These are phyloP conservation scores for Leptestheria dahalacensis DNA, from an alignment of 1,140 invertebrate species.

Conservation along the genomic window DNA sequence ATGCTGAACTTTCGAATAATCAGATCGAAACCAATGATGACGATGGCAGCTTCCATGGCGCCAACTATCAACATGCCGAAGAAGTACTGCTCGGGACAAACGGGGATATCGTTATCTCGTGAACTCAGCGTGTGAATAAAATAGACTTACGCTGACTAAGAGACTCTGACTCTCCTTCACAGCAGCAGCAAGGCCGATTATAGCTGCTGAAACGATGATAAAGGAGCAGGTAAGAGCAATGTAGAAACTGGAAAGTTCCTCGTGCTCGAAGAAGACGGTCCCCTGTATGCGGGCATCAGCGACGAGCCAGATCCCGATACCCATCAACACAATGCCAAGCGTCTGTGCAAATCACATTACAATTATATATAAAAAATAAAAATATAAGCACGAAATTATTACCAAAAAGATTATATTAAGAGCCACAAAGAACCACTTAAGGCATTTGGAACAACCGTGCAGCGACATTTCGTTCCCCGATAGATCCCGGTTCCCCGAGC, in stretches of 20 bases:
- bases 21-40: neutral
- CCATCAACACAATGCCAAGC: neutral
- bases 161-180: neutral
- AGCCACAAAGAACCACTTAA: neutral
- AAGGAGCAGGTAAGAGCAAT: neutral
- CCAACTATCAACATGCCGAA: neutral
- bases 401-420: neutral
- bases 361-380: neutral
- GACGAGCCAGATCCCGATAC: neutral
- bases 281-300: neutral
- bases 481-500: too few species aligned
- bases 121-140: neutral
- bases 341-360: neutral
- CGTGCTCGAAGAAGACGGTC: neutral
- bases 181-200: neutral
- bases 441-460: neutral
- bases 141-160: neutral
- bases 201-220: neutral
- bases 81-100: neutral
- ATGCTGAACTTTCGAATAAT: neutral
- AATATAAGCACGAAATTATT: neutral
- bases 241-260: neutral
- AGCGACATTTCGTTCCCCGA: neutral
- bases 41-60: neutral
- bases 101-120: neutral